Base-by-base conservation (phyloP, 2,113 vertebrate species). In the Corapipo altera region DNA sequence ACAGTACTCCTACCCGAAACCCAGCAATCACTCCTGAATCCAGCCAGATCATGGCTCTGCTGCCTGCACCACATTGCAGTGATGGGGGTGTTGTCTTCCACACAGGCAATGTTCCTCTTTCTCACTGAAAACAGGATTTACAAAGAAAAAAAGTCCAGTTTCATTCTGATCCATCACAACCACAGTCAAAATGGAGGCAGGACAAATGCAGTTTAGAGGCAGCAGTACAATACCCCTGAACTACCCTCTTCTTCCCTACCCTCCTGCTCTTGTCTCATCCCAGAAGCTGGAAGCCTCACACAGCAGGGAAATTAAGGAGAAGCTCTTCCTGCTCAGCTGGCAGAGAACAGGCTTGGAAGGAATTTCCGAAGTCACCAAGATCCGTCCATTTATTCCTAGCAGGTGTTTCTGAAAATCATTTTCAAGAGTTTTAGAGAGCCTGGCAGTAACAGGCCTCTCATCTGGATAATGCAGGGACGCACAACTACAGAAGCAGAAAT, bases 61-160 rank as follows among this genome's bases (percentile, higher is more conserved):
- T 26, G 23, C 33, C 28, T n/a, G 44, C 48, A 5, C n/a, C 16
- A 0, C 2, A 0, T 52, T 7, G 6, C 54, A 5, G 46, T 6
- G 39, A 30, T 3, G 28, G 46, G 2, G 4, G 39, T 8, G 13
- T 1, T 32, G 12, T 13, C 44, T 51, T 37, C 28, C 6, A 46
- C 5, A 0, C 4, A 22, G 5, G 12, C 46, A 16, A 4, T 0
- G 0, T 7, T 46, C 19, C 55, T 51, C 41, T 74, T 46, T 11
- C n/a, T 24, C 48, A n/a, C 13, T 27, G 10, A 23, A 41, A 88
- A 22, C 8, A 37, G 43, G 15, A 37, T n/a, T 58, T 44, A 49
- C 33, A 62, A 20, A 0, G 3, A 39, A 8, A 17, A 5, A 46
- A 46, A 26, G 19, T 6, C 59, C 20, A 12, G 6, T 44, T 78